Conservation (phyloP, 2,888 invertebrate species). For the Hartigia nigra region DNA sequence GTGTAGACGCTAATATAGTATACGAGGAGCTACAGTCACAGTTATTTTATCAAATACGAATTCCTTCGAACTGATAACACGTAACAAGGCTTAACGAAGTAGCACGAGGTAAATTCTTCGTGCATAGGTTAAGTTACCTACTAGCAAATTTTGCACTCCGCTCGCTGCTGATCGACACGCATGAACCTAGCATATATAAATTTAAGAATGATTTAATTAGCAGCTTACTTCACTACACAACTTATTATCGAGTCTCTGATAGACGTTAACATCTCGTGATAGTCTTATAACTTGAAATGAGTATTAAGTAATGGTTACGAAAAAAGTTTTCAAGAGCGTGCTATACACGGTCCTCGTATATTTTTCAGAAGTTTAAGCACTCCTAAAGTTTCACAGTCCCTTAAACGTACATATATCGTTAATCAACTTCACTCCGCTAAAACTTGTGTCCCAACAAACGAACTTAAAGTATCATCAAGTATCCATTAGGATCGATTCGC, state of each 20-base stretch:
- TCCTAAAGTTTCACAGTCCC: neutral
- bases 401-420: neutral
- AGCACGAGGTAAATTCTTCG: neutral
- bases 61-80: neutral
- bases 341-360: neutral
- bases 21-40: neutral
- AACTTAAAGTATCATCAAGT: neutral
- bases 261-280: neutral
- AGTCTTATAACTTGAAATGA: neutral
- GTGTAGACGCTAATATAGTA: neutral
- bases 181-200: neutral
- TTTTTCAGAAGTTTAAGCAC: neutral
- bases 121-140: neutral
- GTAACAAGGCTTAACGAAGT: neutral
- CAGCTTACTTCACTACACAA: neutral
- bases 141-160: neutral
- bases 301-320: neutral
- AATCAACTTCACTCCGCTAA: neutral
- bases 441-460: neutral
- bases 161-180: neutral
- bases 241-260: neutral
- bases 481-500: neutral
- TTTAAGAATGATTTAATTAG: neutral
- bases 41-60: neutral
- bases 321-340: neutral